A percentile compares a stretch with the other conserved stretches of the same genome.
Conservation (phyloP, 53 echinoderm and acorn worm genomes). For the Actinopyga echinites region DNA sequence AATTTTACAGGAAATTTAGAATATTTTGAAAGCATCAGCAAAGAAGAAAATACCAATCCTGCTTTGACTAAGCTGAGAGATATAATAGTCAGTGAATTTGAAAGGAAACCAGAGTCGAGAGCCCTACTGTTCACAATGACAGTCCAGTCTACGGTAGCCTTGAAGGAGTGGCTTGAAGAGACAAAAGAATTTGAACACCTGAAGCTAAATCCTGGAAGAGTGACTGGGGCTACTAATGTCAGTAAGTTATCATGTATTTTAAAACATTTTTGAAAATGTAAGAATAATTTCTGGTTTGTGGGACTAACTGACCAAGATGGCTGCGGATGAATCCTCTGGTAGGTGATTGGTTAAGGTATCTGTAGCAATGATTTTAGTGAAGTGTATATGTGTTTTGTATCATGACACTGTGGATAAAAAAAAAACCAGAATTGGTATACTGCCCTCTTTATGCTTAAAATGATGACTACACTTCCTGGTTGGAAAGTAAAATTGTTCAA, state of each 20-base stretch:
- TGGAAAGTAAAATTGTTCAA: too few relatives aligned
- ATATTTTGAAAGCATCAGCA: neutral
- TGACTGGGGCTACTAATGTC: conserved; percentile 17
- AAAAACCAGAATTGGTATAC: too few relatives aligned
- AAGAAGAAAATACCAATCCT: conserved; percentile 1
- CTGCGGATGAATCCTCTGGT: neutral
- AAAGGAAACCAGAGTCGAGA: neutral
- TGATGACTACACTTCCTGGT: too few relatives aligned
- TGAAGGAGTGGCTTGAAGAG: conserved; percentile 36
- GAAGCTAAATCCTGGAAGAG: conserved; percentile 22
- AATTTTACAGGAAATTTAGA: neutral
- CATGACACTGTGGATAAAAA: too few relatives aligned
- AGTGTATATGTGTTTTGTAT: too few relatives aligned
- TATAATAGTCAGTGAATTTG: conserved; percentile 18
- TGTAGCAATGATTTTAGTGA: too few relatives aligned
- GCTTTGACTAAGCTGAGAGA: neutral
- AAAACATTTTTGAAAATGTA: neutral
- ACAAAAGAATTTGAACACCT: neutral
- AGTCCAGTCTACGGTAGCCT: conserved; percentile 28
- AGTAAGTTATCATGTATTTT: neutral
- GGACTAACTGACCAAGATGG: neutral
- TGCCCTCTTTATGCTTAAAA: too few relatives aligned
- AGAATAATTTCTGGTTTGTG: neutral
- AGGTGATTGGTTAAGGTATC: too few relatives aligned
- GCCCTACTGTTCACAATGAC: conserved; percentile 26